A percentile compares a stretch with the other conserved stretches of the same genome.
These are phyloP conservation scores for Luehdorfia chinensis DNA, from an alignment of 1,140 invertebrate species.

Conservation along the genomic window DNA sequence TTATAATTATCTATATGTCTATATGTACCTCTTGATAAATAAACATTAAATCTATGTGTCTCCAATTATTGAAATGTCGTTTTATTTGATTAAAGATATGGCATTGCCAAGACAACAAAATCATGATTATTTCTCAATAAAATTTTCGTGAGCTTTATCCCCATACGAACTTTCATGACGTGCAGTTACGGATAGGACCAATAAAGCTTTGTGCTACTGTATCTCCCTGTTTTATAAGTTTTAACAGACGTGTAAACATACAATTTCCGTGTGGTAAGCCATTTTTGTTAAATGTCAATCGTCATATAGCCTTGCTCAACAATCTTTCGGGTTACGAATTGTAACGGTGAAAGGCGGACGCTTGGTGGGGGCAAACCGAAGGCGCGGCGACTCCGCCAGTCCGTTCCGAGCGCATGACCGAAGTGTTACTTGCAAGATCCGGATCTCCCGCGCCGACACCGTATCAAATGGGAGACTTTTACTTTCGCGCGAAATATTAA, in stretches of 20 bases:
- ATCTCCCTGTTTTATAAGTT: too few relatives aligned
- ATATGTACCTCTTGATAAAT: too few relatives aligned
- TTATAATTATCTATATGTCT: too few relatives aligned
- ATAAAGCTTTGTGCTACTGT: too few relatives aligned
- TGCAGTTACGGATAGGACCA: too few relatives aligned
- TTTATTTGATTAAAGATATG: too few relatives aligned
- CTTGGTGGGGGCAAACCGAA: slow-evolving; percentile 43
- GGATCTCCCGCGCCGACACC: slow-evolving; percentile 27
- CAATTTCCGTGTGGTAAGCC: slow-evolving; percentile 52
- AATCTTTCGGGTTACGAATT: slow-evolving; percentile 63
- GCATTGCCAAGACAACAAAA: too few relatives aligned
- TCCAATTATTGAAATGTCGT: too few relatives aligned
- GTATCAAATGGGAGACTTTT: slow-evolving; percentile 55
- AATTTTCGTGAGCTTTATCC: too few relatives aligned
- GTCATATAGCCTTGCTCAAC: slow-evolving; percentile 69
- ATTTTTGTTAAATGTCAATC: slow-evolving; percentile 72
- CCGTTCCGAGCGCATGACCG: slow-evolving; percentile 36
- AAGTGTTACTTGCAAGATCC: slow-evolving; percentile 24
- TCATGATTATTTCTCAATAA: too few relatives aligned
- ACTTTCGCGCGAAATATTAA: slow-evolving; percentile 52
- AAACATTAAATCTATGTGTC: too few relatives aligned
- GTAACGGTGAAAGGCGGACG: slow-evolving; percentile 69
- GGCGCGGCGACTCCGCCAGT: slow-evolving; percentile 37
- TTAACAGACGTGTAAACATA: slow-evolving; percentile 22
- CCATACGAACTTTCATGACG: too few relatives aligned